These are phyloP conservation scores for Rhinichthys osculus DNA, from an alignment of 2,797 vertebrate species.

Conservation along the genomic window DNA sequence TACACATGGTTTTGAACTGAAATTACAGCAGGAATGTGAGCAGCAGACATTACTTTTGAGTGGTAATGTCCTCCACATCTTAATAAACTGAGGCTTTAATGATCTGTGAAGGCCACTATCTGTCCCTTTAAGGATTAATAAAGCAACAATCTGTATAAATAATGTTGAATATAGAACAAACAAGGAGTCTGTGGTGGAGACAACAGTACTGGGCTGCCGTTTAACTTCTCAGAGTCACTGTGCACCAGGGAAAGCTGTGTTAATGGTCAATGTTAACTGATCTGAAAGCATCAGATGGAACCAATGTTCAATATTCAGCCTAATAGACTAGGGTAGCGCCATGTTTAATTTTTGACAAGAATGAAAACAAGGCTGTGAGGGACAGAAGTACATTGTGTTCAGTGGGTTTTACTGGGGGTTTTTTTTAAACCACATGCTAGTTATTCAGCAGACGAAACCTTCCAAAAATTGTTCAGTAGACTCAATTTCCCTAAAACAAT, in stretches of 20 bases:
- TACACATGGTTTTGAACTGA: background rate
- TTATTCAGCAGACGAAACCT: background rate
- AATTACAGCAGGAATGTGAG: background rate
- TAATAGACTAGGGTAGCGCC: background rate
- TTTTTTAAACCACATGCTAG: background rate
- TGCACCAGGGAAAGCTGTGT: background rate
- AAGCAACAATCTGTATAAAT: slow-evolving; percentile 20
- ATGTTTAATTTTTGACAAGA: background rate
- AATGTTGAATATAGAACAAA: slow-evolving; percentile 4
- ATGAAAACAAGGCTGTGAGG: background rate
- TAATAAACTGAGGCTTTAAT: slow-evolving; percentile 23
- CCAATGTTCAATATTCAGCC: background rate
- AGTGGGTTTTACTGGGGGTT: background rate
- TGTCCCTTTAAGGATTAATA: slow-evolving; percentile 21
- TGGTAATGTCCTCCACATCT: background rate
- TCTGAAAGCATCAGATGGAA: background rate
- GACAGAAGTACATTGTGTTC: background rate
- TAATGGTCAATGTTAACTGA: background rate
- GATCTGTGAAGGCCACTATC: slow-evolving; percentile 25
- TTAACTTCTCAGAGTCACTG: background rate
- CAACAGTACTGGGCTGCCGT: background rate
- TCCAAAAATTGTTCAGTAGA: background rate
- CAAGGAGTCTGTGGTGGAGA: background rate
- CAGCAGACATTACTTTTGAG: slow-evolving; percentile 8
- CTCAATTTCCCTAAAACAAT: background rate